A percentile compares a stretch with the other conserved stretches of the same genome.
These are phyloP conservation scores for Cotesia chilonis DNA, from an alignment of 1,140 invertebrate species.

Conservation along the genomic window DNA sequence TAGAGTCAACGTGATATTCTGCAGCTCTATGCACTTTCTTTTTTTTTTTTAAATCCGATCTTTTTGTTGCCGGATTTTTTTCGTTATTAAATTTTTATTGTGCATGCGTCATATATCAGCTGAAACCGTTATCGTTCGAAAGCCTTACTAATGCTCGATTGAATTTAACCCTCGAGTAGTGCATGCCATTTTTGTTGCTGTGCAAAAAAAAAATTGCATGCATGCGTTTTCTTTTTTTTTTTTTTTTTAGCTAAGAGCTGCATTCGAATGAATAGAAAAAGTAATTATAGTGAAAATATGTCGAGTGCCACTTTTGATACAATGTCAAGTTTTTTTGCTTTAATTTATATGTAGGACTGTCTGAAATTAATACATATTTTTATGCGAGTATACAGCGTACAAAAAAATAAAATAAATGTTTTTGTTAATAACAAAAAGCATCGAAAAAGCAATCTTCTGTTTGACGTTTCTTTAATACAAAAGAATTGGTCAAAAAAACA, in stretches of 20 bases:
- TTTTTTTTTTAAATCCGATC: conserved; percentile 31
- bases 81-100: too few species aligned
- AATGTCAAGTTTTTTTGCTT: too few species aligned
- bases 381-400: neutral
- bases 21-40: conserved; percentile 50
- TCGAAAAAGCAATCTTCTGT: conserved; percentile 33
- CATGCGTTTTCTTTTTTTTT: conserved; percentile 11
- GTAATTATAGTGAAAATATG: too few species aligned
- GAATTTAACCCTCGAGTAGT: conserved; percentile 20
- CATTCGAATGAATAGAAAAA: too few species aligned
- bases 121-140: neutral
- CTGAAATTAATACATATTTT: neutral
- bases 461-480: conserved; percentile 22
- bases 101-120: conserved; percentile 17
- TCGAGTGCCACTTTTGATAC: too few species aligned
- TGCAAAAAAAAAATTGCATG: neutral
- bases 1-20: conserved; percentile 53
- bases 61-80: conserved; percentile 11
- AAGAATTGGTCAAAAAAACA: conserved; percentile 7
- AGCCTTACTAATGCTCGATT: conserved; percentile 29
- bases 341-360: too few species aligned
- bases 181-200: neutral
- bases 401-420: conserved; percentile 24
- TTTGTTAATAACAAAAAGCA: conserved; percentile 14
- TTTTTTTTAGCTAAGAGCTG: conserved; percentile 3